Conservation (phyloP, 2,113 vertebrate genomes). For the Pitta sordida region DNA sequence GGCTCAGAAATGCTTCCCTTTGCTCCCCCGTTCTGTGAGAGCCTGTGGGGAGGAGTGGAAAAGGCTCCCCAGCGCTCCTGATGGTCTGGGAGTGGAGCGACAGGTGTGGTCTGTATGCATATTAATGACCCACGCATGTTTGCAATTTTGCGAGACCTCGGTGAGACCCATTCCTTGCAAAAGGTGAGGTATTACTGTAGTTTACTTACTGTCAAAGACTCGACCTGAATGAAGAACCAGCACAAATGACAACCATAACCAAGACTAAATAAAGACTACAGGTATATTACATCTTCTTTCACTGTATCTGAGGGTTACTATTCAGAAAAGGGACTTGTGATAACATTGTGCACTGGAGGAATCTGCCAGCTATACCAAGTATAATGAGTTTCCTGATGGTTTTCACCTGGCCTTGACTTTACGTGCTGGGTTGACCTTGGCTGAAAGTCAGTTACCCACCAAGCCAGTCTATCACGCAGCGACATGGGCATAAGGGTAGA, state of each 20-base stretch:
- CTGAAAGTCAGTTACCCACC: neutral
- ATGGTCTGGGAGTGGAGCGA: no score
- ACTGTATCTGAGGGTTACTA: neutral
- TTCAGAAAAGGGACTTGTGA: slow-evolving; percentile 18
- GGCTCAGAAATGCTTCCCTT: no score
- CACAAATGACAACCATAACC: slow-evolving; percentile 29
- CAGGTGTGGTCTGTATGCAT: no score
- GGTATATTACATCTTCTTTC: neutral
- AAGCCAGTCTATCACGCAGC: neutral
- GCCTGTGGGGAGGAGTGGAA: no score
- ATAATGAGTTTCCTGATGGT: neutral
- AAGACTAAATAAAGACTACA: slow-evolving; percentile 48
- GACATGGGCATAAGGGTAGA: fast-evolving
- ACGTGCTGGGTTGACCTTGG: neutral
- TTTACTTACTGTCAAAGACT: slow-evolving; percentile 43
- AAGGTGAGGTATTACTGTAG: no score
- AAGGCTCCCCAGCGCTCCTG: no score
- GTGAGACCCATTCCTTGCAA: no score
- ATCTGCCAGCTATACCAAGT: neutral
- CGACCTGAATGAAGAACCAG: slow-evolving; percentile 37
- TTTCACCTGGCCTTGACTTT: neutral
- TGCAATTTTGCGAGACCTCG: no score
- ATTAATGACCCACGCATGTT: no score
- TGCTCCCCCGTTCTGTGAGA: no score
- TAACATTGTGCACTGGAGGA: slow-evolving; percentile 5